Percentiles rank a stretch among this genome's conserved stretches.
These are phyloP conservation scores for Notechis scutatus DNA, from an alignment of 2,113 vertebrate species.

Conservation along the genomic window DNA sequence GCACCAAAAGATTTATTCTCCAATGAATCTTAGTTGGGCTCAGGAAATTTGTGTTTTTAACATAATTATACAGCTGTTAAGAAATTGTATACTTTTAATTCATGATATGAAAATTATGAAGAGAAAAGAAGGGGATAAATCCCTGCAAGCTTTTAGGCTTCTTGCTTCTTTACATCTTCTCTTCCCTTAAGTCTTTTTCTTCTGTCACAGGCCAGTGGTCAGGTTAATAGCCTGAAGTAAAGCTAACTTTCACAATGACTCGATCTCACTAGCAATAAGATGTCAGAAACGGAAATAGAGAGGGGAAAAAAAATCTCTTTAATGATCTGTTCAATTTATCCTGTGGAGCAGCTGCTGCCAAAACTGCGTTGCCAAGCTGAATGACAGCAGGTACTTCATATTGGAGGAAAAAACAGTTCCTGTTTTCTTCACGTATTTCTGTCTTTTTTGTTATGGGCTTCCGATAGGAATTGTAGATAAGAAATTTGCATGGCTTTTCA, in stretches of 20 bases:
- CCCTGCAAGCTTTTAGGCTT: conserved; percentile 20
- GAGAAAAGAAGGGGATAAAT: not conserved
- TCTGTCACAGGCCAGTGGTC: conserved; percentile 33
- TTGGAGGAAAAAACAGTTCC: conserved; percentile 34
- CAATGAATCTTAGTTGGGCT: conserved; percentile 26
- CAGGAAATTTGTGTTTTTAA: not conserved
- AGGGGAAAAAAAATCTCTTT: conserved; percentile 43
- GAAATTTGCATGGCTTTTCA: not conserved
- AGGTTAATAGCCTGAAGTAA: conserved; percentile 51
- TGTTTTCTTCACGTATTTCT: not conserved
- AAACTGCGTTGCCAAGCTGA: conserved; percentile 45
- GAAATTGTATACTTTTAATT: not conserved
- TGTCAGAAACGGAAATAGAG: conserved; percentile 49
- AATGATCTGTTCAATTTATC: conserved; percentile 63
- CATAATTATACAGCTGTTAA: not conserved
- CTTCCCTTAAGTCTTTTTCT: not conserved
- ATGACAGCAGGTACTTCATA: conserved; percentile 45
- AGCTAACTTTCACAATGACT: conserved; percentile 47
- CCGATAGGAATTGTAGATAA: not conserved
- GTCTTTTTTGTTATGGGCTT: not conserved
- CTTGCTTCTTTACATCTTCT: not conserved
- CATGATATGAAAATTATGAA: not conserved
- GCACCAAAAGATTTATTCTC: conserved; percentile 13
- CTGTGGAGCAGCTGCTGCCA: conserved; percentile 52
- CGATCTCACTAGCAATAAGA: conserved; percentile 38